phyloP scores from a whole-genome alignment of 2,797 vertebrate genomes.

The Leptatherina wallacei region DNA sequence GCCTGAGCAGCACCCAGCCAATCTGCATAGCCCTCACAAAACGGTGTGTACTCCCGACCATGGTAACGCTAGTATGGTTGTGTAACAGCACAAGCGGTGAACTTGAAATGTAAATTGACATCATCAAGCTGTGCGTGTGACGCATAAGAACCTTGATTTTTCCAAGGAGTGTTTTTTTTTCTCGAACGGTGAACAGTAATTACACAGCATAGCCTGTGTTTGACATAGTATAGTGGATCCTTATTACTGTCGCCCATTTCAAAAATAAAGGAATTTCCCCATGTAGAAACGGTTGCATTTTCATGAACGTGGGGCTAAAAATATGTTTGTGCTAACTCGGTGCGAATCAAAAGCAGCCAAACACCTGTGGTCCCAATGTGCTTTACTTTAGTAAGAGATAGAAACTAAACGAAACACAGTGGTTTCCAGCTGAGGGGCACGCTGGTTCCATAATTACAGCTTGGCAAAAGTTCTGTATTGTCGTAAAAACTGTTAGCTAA shows the following conservation, averaged over 20 bases:
- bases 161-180: conserved; percentile 47
- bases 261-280: conserved; percentile 33
- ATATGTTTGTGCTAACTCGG: conserved; percentile 21
- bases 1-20: conserved; percentile 65
- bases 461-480: conserved; percentile 47
- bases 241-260: conserved; percentile 22
- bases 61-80: conserved; percentile 81
- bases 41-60: conserved; percentile 74
- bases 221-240: conserved; percentile 12
- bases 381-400: conserved; percentile 18
- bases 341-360: conserved; percentile 31
- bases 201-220: conserved; percentile 30
- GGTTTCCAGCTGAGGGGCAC: conserved; percentile 31
- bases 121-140: conserved; percentile 59
- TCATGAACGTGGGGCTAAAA: conserved; percentile 15
- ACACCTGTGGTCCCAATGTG: conserved; percentile 65
- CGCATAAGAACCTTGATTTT: conserved; percentile 64
- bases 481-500: conserved; percentile 55
- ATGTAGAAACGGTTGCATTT: not conserved
- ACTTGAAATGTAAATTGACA: conserved; percentile 83
- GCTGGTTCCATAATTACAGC: conserved; percentile 35
- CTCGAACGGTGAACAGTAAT: conserved; percentile 32
- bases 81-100: conserved; percentile 78
- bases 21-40: conserved; percentile 66
- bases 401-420: conserved; percentile 21